Percentiles rank a stretch among this genome's conserved stretches.
These are phyloP conservation scores for Nasonia oneida DNA, from an alignment of 2,888 invertebrate genomes.

Conservation along the genomic window DNA sequence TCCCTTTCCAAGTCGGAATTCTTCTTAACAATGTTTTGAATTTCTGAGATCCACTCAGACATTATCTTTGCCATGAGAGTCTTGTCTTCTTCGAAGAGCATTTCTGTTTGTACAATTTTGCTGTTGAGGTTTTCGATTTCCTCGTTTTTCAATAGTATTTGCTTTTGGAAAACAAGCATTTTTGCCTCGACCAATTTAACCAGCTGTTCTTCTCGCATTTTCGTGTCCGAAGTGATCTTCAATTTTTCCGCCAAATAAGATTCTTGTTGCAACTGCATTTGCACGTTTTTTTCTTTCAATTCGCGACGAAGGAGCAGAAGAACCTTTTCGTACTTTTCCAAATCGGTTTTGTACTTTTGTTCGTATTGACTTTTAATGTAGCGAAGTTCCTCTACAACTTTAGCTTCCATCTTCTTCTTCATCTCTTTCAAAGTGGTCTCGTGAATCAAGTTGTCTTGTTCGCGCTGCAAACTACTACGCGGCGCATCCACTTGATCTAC, in stretches of 20 bases:
- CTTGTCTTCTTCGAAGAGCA: conserved; percentile 75
- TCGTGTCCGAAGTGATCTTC: background rate
- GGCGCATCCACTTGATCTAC: background rate
- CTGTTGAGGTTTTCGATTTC: background rate
- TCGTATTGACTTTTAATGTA: conserved; percentile 75
- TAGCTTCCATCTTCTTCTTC: conserved; percentile 85
- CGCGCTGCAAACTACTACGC: background rate
- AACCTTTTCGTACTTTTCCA: background rate
- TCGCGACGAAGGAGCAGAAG: background rate
- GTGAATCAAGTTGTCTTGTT: conserved; percentile 70
- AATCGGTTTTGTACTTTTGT: background rate
- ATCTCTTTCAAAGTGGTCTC: conserved; percentile 79
- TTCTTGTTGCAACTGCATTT: background rate
- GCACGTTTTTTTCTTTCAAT: background rate
- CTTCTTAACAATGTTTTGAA: conserved; percentile 71
- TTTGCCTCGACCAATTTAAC: background rate
- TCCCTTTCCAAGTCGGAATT: background rate
- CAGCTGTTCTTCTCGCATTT: background rate
- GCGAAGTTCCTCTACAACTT: conserved; percentile 84
- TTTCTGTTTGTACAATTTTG: background rate
- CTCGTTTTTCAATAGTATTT: background rate
- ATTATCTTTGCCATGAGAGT: conserved; percentile 78
- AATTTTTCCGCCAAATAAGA: background rate
- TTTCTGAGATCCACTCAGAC: conserved; percentile 72
- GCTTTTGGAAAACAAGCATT: background rate